Percentiles rank a stretch among this genome's conserved stretches.
phyloP scores from a whole-genome alignment of 2,888 invertebrate genomes.

The Desoria tigrina region DNA sequence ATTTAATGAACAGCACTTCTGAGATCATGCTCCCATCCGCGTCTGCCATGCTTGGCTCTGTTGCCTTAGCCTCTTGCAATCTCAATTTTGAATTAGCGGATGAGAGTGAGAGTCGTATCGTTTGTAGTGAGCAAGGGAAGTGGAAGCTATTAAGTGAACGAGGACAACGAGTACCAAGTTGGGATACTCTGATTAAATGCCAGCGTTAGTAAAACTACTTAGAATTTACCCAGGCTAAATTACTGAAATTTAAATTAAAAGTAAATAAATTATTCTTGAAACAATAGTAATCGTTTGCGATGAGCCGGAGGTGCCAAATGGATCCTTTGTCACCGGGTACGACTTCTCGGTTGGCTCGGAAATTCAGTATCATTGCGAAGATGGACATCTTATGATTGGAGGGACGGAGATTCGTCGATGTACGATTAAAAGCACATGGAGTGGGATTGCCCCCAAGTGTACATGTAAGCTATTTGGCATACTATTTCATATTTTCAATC shows the following conservation, averaged over 20 bases:
- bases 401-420: slow-evolving; percentile 68
- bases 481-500: too few relatives aligned
- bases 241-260: not conserved
- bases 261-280: not conserved
- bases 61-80: slow-evolving; percentile 77
- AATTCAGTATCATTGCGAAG: slow-evolving; percentile 78
- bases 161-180: slow-evolving; percentile 16
- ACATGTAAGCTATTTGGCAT: slow-evolving; percentile 68
- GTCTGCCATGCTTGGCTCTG: slow-evolving; percentile 73
- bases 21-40: slow-evolving; percentile 65
- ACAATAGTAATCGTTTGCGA: slow-evolving; percentile 82
- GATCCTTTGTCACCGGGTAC: slow-evolving; percentile 83
- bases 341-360: slow-evolving; percentile 85
- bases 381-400: slow-evolving; percentile 77
- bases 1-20: slow-evolving; percentile 70
- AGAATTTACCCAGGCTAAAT: slow-evolving; percentile 10
- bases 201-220: slow-evolving; percentile 15
- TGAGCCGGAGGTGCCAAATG: slow-evolving; percentile 80
- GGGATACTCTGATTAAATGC: slow-evolving; percentile 34
- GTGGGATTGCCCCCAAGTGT: slow-evolving; percentile 75
- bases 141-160: slow-evolving; percentile 28
- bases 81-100: slow-evolving; percentile 74
- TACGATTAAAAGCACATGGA: slow-evolving; percentile 79
- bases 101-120: slow-evolving; percentile 28
- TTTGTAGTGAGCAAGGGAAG: slow-evolving; percentile 33